Percentiles rank a stretch among this genome's conserved stretches.
phyloP scores from a whole-genome alignment of 1,140 invertebrate species.

The Bombus confusus region DNA sequence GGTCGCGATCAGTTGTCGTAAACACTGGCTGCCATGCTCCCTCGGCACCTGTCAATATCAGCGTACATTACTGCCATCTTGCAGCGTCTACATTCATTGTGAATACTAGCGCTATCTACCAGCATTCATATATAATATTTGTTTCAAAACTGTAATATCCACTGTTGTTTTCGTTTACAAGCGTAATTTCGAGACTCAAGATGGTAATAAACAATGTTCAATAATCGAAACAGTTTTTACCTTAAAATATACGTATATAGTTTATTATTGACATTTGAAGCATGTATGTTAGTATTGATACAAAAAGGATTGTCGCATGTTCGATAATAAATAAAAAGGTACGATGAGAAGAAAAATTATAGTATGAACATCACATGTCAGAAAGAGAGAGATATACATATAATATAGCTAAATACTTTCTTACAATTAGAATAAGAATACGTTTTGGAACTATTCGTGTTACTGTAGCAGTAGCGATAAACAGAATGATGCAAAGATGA shows the following conservation, averaged over 20 bases:
- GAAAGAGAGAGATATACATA: constrained; percentile 26
- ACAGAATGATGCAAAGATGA: constrained; percentile 45
- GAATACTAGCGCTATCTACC: background rate
- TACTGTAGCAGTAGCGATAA: constrained; percentile 47
- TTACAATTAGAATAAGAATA: constrained; percentile 50
- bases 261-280: constrained; percentile 71
- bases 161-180: background rate
- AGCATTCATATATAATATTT: background rate
- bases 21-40: constrained; percentile 77
- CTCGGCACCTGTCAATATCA: constrained; percentile 75
- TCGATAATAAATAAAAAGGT: constrained; percentile 74
- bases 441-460: constrained; percentile 32
- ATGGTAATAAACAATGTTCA: background rate
- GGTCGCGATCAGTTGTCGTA: constrained; percentile 77
- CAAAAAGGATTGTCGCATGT: constrained; percentile 64
- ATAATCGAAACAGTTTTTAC: constrained; percentile 39
- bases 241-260: constrained; percentile 72
- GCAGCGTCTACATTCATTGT: background rate
- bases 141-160: background rate
- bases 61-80: constrained; percentile 50
- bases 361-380: constrained; percentile 74
- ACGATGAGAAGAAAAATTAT: constrained; percentile 62
- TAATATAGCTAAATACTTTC: constrained; percentile 49
- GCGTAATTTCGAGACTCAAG: background rate
- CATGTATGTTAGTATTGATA: constrained; percentile 69